Conservation (phyloP, 2,888 invertebrate species). For the Drosophila fulvimacula region DNA sequence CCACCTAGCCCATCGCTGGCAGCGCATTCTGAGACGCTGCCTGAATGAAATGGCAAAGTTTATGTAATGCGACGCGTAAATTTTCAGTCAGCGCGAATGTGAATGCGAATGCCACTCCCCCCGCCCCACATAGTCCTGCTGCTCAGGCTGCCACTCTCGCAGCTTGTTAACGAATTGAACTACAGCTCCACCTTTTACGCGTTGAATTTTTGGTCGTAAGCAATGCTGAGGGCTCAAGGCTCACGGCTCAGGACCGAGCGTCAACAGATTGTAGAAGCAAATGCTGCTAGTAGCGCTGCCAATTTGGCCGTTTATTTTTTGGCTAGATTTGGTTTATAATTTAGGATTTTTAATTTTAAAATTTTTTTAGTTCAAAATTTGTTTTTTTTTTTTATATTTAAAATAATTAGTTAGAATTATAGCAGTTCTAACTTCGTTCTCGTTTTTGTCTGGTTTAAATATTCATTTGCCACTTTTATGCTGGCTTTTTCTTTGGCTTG, state of each 20-base stretch:
- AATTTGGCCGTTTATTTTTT: background rate
- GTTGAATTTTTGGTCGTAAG: constrained; percentile 45
- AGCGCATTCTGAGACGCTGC: constrained; percentile 21
- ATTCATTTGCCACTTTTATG: background rate
- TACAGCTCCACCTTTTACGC: constrained; percentile 76
- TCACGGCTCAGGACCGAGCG: constrained; percentile 28
- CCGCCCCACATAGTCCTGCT: background rate
- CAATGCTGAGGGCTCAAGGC: constrained; percentile 26
- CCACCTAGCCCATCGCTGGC: background rate
- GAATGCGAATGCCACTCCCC: constrained; percentile 50
- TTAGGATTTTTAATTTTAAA: too few species aligned
- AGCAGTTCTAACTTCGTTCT: background rate
- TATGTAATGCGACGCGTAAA: constrained; percentile 72
- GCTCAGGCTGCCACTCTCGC: background rate
- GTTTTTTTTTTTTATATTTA: too few species aligned
- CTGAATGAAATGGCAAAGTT: constrained; percentile 68
- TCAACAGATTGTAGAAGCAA: constrained; percentile 57
- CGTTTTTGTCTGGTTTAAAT: background rate
- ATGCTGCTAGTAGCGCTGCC: background rate
- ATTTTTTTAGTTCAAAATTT: too few species aligned
- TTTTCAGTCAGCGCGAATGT: constrained; percentile 68
- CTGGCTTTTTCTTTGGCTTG: background rate
- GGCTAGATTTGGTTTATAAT: background rate
- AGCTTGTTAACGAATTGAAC: constrained; percentile 77
- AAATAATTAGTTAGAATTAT: background rate